phyloP scores from a whole-genome alignment of 2,888 invertebrate species.

The Chouioia cunea region DNA sequence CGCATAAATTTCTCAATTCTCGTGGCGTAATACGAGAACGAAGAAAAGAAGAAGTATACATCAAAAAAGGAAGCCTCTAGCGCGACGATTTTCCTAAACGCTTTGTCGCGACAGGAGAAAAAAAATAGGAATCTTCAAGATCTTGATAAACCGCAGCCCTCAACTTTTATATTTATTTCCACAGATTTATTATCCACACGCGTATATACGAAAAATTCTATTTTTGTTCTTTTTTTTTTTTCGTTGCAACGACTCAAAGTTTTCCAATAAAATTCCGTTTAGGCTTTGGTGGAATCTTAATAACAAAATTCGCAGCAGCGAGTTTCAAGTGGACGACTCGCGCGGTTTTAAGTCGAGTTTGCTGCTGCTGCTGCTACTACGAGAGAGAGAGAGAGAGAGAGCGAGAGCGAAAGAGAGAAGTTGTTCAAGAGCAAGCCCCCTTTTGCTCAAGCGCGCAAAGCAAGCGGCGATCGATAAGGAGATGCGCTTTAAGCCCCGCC shows the following conservation, averaged over 20 bases:
- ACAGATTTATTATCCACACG: constrained; percentile 34
- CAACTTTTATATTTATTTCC: constrained; percentile 4
- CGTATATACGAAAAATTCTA: constrained; percentile 15
- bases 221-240: constrained; percentile 5
- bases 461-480: constrained; percentile 43
- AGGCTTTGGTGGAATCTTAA: constrained; percentile 25
- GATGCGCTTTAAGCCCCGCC: constrained; percentile 27
- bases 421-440: constrained; percentile 3
- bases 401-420: constrained; percentile 21
- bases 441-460: too few species aligned
- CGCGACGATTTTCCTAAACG: constrained; percentile 32
- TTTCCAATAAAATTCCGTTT: constrained; percentile 46
- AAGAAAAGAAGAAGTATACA: constrained; percentile 10
- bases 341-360: constrained; percentile 30
- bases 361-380: too few species aligned
- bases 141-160: constrained; percentile 39
- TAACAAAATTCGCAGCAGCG: constrained; percentile 43
- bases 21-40: background rate
- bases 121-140: constrained; percentile 29
- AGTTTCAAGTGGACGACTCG: background rate
- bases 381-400: too few species aligned
- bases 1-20: too few species aligned
- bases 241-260: constrained; percentile 24
- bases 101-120: constrained; percentile 4
- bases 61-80: background rate